Conservation (phyloP, 2,113 vertebrate genomes). For the Callorhinus ursinus region DNA sequence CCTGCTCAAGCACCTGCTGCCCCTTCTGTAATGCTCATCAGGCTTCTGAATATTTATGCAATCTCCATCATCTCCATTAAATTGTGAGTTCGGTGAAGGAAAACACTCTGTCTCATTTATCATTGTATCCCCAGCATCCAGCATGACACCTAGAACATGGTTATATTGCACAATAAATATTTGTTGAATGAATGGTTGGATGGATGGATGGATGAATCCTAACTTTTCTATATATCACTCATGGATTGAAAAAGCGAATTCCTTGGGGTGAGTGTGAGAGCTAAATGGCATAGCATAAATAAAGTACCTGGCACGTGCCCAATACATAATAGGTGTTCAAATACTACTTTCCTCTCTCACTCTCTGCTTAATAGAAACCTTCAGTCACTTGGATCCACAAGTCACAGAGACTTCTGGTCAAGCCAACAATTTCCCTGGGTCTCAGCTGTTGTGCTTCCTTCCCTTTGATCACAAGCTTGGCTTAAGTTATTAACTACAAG, state of each 20-base stretch:
- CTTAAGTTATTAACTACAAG: constrained; percentile 65
- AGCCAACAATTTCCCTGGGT: constrained; percentile 50
- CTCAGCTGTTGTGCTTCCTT: constrained; percentile 51
- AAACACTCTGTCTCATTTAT: background rate
- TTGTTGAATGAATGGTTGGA: background rate
- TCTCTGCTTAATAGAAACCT: background rate
- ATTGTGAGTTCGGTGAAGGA: background rate
- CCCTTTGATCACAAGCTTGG: constrained; percentile 71
- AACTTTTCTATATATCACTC: background rate
- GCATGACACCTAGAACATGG: background rate
- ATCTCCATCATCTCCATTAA: background rate
- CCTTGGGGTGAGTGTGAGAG: background rate
- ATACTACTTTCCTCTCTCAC: background rate
- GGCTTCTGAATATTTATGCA: background rate
- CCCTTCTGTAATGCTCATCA: background rate
- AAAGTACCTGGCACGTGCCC: background rate
- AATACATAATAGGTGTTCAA: background rate
- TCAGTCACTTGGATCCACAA: background rate
- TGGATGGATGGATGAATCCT: background rate
- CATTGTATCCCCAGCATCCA: background rate
- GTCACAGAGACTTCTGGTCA: constrained; percentile 44
- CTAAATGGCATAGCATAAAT: background rate
- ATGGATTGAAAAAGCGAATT: background rate
- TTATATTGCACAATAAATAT: background rate
- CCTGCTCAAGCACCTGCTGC: background rate